Conservation (phyloP, 2,113 vertebrate species). For the Syngnathus floridae region DNA sequence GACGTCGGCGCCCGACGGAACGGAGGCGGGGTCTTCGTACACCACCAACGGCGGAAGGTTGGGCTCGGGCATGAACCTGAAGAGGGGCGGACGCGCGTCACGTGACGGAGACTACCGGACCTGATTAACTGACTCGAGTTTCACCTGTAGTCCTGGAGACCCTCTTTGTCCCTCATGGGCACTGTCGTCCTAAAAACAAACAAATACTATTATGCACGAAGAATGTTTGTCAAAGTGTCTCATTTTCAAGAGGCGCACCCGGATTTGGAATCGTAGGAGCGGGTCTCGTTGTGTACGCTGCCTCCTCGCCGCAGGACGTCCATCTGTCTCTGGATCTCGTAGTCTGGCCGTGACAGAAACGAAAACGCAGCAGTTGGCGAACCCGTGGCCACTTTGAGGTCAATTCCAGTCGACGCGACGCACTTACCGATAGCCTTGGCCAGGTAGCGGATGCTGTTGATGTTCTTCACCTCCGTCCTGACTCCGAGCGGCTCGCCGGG, state of each 20-base stretch:
- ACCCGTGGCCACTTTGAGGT: no score
- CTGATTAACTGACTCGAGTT: not conserved
- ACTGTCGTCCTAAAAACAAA: slow-evolving; percentile 75
- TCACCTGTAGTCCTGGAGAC: slow-evolving; percentile 95
- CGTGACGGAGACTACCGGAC: not conserved
- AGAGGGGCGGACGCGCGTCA: not conserved
- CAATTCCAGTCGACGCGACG: no score
- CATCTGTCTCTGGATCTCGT: slow-evolving; percentile 93
- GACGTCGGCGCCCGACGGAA: slow-evolving; percentile 68
- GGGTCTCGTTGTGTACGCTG: slow-evolving; percentile 86
- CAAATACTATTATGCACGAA: not conserved
- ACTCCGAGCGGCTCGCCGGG: slow-evolving; percentile 82
- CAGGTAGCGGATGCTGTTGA: slow-evolving; percentile 88
- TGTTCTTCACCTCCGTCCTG: slow-evolving; percentile 96
- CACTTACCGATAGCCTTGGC: slow-evolving; percentile 85
- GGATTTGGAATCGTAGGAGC: slow-evolving; percentile 85
- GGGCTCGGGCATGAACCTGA: slow-evolving; percentile 96
- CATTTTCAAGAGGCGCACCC: slow-evolving; percentile 73
- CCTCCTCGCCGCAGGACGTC: slow-evolving; percentile 79
- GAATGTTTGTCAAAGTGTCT: not conserved
- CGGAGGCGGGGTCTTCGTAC: slow-evolving; percentile 73
- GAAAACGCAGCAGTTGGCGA: no score
- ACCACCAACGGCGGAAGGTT: slow-evolving; percentile 94
- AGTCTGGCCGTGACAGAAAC: slow-evolving; percentile 70
- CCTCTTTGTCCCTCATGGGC: slow-evolving; percentile 96